Conservation (phyloP, 2,888 invertebrate genomes). For the Scaptomyza polygonia region DNA sequence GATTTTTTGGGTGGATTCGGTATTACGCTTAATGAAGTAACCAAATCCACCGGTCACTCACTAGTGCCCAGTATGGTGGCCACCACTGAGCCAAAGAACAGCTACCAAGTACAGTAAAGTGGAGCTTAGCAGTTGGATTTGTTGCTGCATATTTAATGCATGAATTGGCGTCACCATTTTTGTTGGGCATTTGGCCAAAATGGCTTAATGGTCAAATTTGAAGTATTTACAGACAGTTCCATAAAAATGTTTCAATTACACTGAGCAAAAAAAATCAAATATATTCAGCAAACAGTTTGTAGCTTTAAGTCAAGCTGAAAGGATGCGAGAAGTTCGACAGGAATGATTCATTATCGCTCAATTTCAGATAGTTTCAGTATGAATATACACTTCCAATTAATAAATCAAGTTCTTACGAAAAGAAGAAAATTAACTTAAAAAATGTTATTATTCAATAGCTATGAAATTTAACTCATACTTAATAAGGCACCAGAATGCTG, state of each 20-base stretch:
- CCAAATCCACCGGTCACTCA: slow-evolving; percentile 71
- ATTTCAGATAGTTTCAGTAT: too few species aligned
- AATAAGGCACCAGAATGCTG: too few species aligned
- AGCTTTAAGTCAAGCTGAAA: not conserved
- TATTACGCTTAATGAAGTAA: slow-evolving; percentile 67
- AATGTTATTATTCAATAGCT: too few species aligned
- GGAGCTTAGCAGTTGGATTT: slow-evolving; percentile 72
- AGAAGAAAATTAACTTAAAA: too few species aligned
- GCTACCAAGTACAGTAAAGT: slow-evolving; percentile 9
- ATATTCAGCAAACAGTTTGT: not conserved
- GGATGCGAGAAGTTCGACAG: too few species aligned
- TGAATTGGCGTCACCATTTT: slow-evolving; percentile 61
- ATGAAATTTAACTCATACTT: too few species aligned
- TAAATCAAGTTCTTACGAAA: too few species aligned
- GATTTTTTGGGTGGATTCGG: not conserved
- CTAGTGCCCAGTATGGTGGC: slow-evolving; percentile 4
- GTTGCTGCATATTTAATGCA: slow-evolving; percentile 77
- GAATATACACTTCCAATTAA: too few species aligned
- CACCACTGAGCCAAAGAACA: slow-evolving; percentile 14
- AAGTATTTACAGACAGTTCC: slow-evolving; percentile 58
- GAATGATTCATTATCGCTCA: too few species aligned
- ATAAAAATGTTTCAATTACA: slow-evolving; percentile 34
- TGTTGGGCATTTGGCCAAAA: slow-evolving; percentile 70
- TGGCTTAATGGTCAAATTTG: slow-evolving; percentile 61
- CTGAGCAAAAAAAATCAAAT: not conserved